Percentiles rank a stretch among this genome's conserved stretches.
These are phyloP conservation scores for Cartodere bifasciata DNA, from an alignment of 2,888 invertebrate genomes.

Conservation along the genomic window DNA sequence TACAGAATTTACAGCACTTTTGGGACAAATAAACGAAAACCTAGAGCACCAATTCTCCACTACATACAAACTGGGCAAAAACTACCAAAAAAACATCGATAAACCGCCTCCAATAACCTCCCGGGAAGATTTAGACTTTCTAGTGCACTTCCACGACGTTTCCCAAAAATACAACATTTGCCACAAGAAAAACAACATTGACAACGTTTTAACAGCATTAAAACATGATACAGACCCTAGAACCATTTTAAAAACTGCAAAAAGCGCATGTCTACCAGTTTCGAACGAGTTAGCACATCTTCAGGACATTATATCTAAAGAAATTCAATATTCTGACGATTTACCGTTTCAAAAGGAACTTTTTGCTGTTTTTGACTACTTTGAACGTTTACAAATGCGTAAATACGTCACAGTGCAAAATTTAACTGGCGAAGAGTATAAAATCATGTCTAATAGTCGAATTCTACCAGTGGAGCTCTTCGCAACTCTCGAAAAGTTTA, in stretches of 20 bases:
- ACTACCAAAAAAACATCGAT: slow-evolving; percentile 23
- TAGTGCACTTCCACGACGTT: slow-evolving; percentile 17
- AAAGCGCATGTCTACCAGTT: too few relatives aligned
- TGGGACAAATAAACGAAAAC: slow-evolving; percentile 23
- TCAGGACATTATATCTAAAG: too few relatives aligned
- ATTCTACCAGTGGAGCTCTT: slow-evolving; percentile 23
- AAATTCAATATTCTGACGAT: too few relatives aligned
- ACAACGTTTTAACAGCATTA: slow-evolving; percentile 1
- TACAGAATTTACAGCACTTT: slow-evolving; percentile 15
- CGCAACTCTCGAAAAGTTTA: slow-evolving; percentile 21
- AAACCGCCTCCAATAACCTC: slow-evolving; percentile 27
- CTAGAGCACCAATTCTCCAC: slow-evolving; percentile 25
- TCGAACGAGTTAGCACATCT: too few relatives aligned
- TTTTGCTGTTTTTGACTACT: too few relatives aligned
- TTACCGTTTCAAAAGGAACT: too few relatives aligned
- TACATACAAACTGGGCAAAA: slow-evolving; percentile 26
- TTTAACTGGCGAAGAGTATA: too few relatives aligned
- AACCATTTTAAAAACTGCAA: too few relatives aligned
- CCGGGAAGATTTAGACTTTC: slow-evolving; percentile 20
- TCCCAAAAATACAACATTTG: slow-evolving; percentile 19
- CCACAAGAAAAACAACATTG: slow-evolving; percentile 15
- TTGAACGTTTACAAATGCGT: too few relatives aligned
- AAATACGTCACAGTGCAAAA: too few relatives aligned
- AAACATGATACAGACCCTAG: too few relatives aligned
- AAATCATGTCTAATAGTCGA: too few relatives aligned